Evolutionary conservation across 2,797 vertebrate genomes (phyloP), one percentile per base, ranked within the genome.

Genomic region (Balearica regulorum): DNA sequence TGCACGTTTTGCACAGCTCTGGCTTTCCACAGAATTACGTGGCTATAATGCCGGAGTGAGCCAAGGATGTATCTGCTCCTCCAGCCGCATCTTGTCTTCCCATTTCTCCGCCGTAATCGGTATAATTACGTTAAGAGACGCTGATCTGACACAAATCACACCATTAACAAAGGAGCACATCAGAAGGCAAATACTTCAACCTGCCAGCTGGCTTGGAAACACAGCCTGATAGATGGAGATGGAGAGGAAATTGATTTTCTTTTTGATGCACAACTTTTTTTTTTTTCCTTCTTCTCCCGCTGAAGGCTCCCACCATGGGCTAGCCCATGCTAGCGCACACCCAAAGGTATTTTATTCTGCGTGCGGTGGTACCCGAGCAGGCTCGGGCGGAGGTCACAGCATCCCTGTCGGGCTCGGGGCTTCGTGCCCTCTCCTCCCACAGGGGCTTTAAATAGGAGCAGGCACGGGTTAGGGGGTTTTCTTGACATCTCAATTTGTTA

Each of bases 61-160:
- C 51, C 5, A 3, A 37, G 53, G 53, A 16, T 62, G 58, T 54
- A 13, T 11, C 13, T 0, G 0, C 24, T 92, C 51, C 64, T 90
- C 70, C 86, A 76, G 83, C 61, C 51, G 0, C 26, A 7, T 72
- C 89, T 71, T 64, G 48, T 64, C 55, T 79, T 53, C 66, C 73
- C 15, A 1, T 76, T 92, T 44, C 60, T 65, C 48, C 0, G 1
- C 73, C 6, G 4, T 61, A 37, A 86, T 58, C 19, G 29, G 28
- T 39, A 2, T 41, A 60, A 91, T 84, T 70, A n/a, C 3, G 0
- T 57, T 94, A 64, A 68, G 90, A 93, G 71, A 84, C 4, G 2
- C 82, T 89, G 80, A 64, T 77, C 88, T 95, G 75, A 89, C 94
- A 93, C 81, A 85, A 92, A 89, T 77, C 86, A 80, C 88, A 43